Base-by-base conservation (phyloP, 2,888 invertebrate genomes). In the Drosophila diplacantha region DNA sequence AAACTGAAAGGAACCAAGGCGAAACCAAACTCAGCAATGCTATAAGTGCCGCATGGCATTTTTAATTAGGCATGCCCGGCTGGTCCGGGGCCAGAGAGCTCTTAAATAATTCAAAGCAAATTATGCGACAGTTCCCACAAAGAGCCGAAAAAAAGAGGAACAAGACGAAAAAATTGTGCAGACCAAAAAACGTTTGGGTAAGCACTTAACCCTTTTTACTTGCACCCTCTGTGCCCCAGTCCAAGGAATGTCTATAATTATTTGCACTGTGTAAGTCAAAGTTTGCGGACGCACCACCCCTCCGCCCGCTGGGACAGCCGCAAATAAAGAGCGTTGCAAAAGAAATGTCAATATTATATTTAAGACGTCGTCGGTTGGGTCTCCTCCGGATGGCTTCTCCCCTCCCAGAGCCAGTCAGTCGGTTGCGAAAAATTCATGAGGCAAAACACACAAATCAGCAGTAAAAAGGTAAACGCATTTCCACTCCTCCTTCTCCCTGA, bases 301-400 rank as follows among this genome's bases (percentile, higher is more conserved):
- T 31, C 47, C 41, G 31, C 20, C 16, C 26, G 38, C 16, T 31
- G 38, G 49, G 24, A 14, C 35, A 39, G 14, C 67, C 49, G 26
- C 53, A 71, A 57, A 58, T 44, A 54, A 59, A 60, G 70, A 72
- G 62, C 65, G 61, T 62, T 61, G 73, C 69, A 65, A 73, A 72
- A 75, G 72, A 80, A 79, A 74, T 80, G 80, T 75, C 80, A 80
- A 81, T 80, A 81, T 80, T 81, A 79, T 79, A 81, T 80, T 81
- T 80, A 81, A 80, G 74, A 76, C 72, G 71, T 60, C 66, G 65
- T 61, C 2, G 39, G 22, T 14, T 52, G 52, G 67, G 47, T 49
- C 38, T 32, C 52, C 41, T 26, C 34, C 26, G 41, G 26, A 16
- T 12, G 31, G 8, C 18, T 32, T 44, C 49, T 52, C 66, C 61